A percentile compares a stretch with the other conserved stretches of the same genome.
phyloP scores from a whole-genome alignment of 2,888 invertebrate genomes.

The Tineola bisselliella region DNA sequence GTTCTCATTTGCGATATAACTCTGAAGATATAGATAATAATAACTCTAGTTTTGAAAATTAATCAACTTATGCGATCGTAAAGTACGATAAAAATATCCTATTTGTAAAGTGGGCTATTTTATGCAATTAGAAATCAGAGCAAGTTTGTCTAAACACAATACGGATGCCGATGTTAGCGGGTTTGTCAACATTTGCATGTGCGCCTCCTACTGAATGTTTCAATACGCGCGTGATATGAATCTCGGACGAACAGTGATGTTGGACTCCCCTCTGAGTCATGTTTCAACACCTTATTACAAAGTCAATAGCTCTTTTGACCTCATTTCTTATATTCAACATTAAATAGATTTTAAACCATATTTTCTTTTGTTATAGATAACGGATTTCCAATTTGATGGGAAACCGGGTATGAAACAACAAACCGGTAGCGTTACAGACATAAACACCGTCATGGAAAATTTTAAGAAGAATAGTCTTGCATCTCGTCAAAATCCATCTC shows the following conservation, averaged over 20 bases:
- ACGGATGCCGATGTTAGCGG: not conserved
- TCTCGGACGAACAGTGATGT: not conserved
- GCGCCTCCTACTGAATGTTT: not conserved
- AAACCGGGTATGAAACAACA: slow-evolving; percentile 60
- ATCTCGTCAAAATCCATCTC: slow-evolving; percentile 52
- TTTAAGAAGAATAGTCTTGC: slow-evolving; percentile 73
- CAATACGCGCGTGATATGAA: slow-evolving; percentile 1
- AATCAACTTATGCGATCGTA: not conserved
- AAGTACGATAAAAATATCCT: not conserved
- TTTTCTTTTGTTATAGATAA: slow-evolving; percentile 45
- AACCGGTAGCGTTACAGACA: slow-evolving; percentile 66
- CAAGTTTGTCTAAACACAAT: not conserved
- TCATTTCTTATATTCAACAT: slow-evolving; percentile 28
- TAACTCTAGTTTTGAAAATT: too few relatives aligned
- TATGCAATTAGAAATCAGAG: not conserved
- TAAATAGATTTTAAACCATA: not conserved
- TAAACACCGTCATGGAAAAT: slow-evolving; percentile 77
- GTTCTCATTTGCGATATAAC: too few relatives aligned
- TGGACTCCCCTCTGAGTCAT: slow-evolving; percentile 10
- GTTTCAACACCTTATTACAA: slow-evolving; percentile 24
- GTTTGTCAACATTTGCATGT: slow-evolving; percentile 1
- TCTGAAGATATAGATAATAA: too few relatives aligned
- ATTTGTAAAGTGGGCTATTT: not conserved
- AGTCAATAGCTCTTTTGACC: slow-evolving; percentile 57
- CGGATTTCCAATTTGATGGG: slow-evolving; percentile 71